A percentile compares a stretch with the other conserved stretches of the same genome.
phyloP scores from a whole-genome alignment of 2,797 vertebrate genomes.

The Oreochromis mossambicus region DNA sequence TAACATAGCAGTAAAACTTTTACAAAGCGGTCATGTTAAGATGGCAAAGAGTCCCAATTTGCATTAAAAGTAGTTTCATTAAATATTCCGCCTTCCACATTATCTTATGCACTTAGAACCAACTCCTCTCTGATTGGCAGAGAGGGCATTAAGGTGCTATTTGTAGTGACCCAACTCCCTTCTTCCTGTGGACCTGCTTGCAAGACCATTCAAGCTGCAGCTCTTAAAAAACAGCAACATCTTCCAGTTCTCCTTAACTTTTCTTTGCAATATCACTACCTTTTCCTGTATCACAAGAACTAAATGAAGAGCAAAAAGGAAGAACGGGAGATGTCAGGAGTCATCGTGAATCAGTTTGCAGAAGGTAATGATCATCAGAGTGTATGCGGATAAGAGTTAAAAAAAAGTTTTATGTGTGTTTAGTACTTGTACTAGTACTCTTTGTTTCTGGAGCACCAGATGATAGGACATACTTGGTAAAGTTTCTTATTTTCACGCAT shows the following conservation, averaged over 20 bases:
- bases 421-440: neutral
- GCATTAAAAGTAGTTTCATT: neutral
- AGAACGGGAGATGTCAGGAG: constrained; percentile 23
- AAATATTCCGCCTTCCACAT: neutral
- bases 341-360: constrained; percentile 47
- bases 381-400: neutral
- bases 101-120: neutral
- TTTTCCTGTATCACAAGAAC: neutral
- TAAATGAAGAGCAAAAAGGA: constrained; percentile 47
- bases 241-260: neutral
- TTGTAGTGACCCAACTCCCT: neutral
- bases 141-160: neutral
- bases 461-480: neutral
- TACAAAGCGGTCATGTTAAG: neutral
- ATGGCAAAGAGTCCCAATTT: constrained; percentile 14
- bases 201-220: constrained; percentile 4
- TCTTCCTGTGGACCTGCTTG: constrained; percentile 17
- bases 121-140: neutral
- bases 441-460: neutral
- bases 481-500: neutral
- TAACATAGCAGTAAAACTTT: constrained; percentile 8
- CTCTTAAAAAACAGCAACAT: neutral
- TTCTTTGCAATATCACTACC: neutral
- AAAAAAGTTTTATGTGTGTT: neutral
- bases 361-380: constrained; percentile 53